Conservation (phyloP, 2,888 invertebrate species). For the Alcis repandata region DNA sequence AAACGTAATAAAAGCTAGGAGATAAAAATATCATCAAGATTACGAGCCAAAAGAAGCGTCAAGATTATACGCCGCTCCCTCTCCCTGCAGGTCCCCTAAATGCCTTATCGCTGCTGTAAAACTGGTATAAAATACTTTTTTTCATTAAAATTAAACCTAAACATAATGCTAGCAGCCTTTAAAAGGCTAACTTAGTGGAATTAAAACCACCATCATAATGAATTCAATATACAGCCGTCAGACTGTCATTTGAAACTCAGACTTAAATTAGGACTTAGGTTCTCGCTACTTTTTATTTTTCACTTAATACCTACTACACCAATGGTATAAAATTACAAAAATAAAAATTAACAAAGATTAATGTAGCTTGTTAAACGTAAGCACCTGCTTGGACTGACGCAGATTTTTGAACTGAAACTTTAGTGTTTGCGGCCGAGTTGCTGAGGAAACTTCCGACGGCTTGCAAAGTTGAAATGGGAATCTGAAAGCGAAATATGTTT, state of each 20-base stretch:
- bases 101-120: constrained; percentile 62
- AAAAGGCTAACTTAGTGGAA: constrained; percentile 18
- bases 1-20: constrained; percentile 68
- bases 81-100: constrained; percentile 57
- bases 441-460: constrained; percentile 88
- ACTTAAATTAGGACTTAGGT: not conserved
- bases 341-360: constrained; percentile 4
- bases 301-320: constrained; percentile 1
- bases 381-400: constrained; percentile 75
- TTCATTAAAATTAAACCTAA: constrained; percentile 41
- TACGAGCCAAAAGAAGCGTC: constrained; percentile 60
- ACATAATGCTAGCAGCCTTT: constrained; percentile 24
- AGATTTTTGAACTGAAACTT: constrained; percentile 76
- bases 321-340: constrained; percentile 17
- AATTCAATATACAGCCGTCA: constrained; percentile 13
- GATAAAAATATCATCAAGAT: constrained; percentile 76
- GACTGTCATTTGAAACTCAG: constrained; percentile 16
- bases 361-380: constrained; percentile 47
- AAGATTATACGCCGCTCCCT: constrained; percentile 60
- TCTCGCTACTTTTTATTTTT: constrained; percentile 9
- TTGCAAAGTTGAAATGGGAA: constrained; percentile 88
- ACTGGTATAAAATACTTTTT: constrained; percentile 52
- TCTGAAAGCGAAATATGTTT: constrained; percentile 80
- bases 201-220: constrained; percentile 31
- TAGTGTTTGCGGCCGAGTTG: constrained; percentile 79